A percentile compares a stretch with the other conserved stretches of the same genome.
phyloP scores from a whole-genome alignment of 2,888 invertebrate genomes.

The Drosophila sordidapex region DNA sequence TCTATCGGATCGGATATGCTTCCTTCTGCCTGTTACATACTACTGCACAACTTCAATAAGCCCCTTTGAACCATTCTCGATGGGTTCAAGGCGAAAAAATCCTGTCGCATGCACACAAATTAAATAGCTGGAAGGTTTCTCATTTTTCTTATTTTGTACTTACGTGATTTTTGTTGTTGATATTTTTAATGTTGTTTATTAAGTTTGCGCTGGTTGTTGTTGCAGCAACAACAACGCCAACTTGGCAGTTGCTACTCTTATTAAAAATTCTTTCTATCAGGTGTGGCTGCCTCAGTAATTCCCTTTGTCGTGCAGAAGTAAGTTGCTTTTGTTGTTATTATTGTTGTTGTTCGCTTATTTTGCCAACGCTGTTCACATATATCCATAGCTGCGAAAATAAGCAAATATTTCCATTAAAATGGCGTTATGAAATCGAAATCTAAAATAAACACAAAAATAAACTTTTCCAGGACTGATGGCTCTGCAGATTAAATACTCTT shows the following conservation, averaged over 20 bases:
- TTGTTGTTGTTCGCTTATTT: conserved; percentile 34
- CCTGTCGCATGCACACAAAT: conserved; percentile 16
- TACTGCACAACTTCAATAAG: background rate
- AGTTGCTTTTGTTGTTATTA: conserved; percentile 32
- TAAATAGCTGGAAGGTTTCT: conserved; percentile 1
- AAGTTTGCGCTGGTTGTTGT: conserved; percentile 26
- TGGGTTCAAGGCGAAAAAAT: background rate
- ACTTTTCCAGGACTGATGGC: background rate
- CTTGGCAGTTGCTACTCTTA: conserved; percentile 26
- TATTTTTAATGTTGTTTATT: conserved; percentile 29
- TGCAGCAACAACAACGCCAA: conserved; percentile 35
- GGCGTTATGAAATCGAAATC: background rate
- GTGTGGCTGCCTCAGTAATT: conserved; percentile 17
- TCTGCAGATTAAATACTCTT: background rate
- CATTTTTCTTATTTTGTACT: conserved; percentile 33
- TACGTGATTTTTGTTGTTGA: conserved; percentile 61
- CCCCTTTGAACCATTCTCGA: background rate
- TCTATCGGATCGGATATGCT: background rate
- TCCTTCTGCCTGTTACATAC: background rate
- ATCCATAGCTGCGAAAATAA: conserved; percentile 58
- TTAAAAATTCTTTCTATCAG: conserved; percentile 32
- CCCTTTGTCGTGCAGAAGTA: conserved; percentile 18
- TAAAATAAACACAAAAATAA: background rate
- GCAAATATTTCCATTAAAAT: conserved; percentile 14
- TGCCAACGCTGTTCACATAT: conserved; percentile 54